phyloP scores from a whole-genome alignment of 2,888 invertebrate species.

The Carabus problematicus region DNA sequence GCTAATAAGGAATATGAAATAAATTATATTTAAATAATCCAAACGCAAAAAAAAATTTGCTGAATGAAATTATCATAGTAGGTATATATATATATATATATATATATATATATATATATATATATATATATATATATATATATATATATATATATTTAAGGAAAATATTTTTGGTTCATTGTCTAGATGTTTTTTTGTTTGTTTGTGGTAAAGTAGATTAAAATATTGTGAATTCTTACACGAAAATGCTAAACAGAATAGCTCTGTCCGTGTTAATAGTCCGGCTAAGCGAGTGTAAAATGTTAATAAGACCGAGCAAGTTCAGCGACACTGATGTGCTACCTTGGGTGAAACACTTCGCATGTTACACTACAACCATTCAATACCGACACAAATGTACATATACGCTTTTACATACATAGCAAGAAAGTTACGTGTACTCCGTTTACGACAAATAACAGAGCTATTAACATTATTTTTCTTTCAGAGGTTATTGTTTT shows the following conservation, averaged over 20 bases:
- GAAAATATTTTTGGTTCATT: constrained; percentile 8
- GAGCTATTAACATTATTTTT: constrained; percentile 25
- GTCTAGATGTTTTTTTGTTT: constrained; percentile 2
- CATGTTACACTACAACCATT: too few relatives aligned
- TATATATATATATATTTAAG: too few relatives aligned
- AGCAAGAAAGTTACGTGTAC: constrained; percentile 23
- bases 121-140: too few relatives aligned
- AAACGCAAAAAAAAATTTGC: constrained; percentile 3
- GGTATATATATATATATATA: too few relatives aligned
- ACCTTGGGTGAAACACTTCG: background rate
- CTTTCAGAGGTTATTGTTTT: constrained; percentile 12
- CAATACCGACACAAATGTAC: background rate
- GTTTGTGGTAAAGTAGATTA: background rate
- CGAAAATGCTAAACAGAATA: background rate
- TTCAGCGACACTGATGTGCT: constrained; percentile 23
- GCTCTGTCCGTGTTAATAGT: constrained; percentile 5
- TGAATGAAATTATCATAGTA: too few relatives aligned
- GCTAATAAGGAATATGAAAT: background rate
- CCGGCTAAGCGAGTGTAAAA: constrained; percentile 24
- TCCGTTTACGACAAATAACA: constrained; percentile 27
- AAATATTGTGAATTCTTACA: background rate
- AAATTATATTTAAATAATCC: too few relatives aligned
- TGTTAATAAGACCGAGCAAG: constrained; percentile 17
- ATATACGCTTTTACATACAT: constrained; percentile 22
- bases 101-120: too few relatives aligned